A percentile compares a stretch with the other conserved stretches of the same genome.
Conservation (phyloP, 2,888 invertebrate genomes). For the Scaptomyza cyrtandrae region DNA sequence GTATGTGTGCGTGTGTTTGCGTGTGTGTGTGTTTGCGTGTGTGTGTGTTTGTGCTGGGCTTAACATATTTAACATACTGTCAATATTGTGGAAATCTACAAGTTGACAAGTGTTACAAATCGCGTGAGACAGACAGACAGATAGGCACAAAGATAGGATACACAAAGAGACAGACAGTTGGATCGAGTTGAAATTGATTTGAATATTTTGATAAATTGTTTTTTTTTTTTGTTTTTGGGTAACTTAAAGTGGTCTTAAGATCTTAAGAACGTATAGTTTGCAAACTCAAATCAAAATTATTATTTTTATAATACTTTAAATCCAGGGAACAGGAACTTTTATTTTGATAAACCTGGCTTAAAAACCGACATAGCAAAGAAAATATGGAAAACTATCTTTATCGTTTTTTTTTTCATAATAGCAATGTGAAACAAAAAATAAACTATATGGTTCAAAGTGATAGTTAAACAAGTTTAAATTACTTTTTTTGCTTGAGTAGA, state of each 20-base stretch:
- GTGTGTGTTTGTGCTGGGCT: slow-evolving; percentile 41
- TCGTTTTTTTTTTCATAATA: slow-evolving; percentile 7
- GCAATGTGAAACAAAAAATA: slow-evolving; percentile 58
- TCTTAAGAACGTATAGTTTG: too few species aligned
- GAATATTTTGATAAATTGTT: background rate
- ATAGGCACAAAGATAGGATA: background rate
- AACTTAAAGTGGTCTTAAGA: too few species aligned
- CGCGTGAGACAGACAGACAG: slow-evolving; percentile 16
- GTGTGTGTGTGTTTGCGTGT: slow-evolving; percentile 16
- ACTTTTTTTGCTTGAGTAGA: slow-evolving; percentile 44
- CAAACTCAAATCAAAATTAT: too few species aligned
- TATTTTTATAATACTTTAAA: too few species aligned
- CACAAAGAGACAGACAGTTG: slow-evolving; percentile 17
- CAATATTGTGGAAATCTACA: slow-evolving; percentile 68
- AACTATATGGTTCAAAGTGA: slow-evolving; percentile 60
- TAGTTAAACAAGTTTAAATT: slow-evolving; percentile 36
- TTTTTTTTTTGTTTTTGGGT: too few species aligned
- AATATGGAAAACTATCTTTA: too few species aligned
- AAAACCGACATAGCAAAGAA: too few species aligned
- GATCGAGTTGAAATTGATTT: slow-evolving; percentile 1
- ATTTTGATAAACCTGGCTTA: too few species aligned
- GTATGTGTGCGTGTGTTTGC: slow-evolving; percentile 11
- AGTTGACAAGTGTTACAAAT: slow-evolving; percentile 80
- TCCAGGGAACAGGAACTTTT: too few species aligned
- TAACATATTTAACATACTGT: slow-evolving; percentile 63